Base-by-base conservation (phyloP, 35 echinoderm and acorn worm genomes). In the Heliocidaris tuberculata region DNA sequence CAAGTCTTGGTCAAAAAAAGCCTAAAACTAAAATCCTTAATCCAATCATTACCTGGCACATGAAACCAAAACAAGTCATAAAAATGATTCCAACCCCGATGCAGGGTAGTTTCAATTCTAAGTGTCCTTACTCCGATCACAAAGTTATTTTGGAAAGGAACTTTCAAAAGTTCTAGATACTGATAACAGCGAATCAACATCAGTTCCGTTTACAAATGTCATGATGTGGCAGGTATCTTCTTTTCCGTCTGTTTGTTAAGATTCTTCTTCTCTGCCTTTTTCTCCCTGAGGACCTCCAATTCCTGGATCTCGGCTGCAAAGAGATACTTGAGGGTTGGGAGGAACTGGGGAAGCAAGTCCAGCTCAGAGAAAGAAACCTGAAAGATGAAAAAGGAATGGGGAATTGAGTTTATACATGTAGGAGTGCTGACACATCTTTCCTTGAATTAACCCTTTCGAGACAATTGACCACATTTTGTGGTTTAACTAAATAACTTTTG, bases 341-440 rank as follows among this genome's bases (percentile, higher is more conserved):
- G 88, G 85, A 97, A 96, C 13, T 60, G 50, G 8, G 96, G 98
- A 19, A 99, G 93, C 21, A 96, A 30, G 31, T 95, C 90, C 5
- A 96, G 86, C 85, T 99, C 96, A 0, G 96, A 99, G 47, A 99
- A 94, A 4, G 96, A 99, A 30, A 99, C 95, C 98, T 99, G 17
- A 70, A 70, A 70, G 21, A 96, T 85, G 24, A 50, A 65, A 70
- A 93, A 86, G 50, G 54, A 31, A 78, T n/a, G 21, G 27, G 13
- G 48, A 32, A 78, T 65, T 85, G 16, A n/a, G n/a, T n/a, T n/a
- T n/a, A n/a, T n/a, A n/a, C n/a, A n/a, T 27, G 21, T 42, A 42
- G 21, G 21, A 78, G 19, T 24, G 31, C 13, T 94, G 31, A 9
- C 2, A 10, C 17, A 42, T 9, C 88, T 31, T 19, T 21, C 48